These are phyloP conservation scores for Drosophila auraria DNA, from an alignment of 1,140 invertebrate genomes.

Conservation along the genomic window DNA sequence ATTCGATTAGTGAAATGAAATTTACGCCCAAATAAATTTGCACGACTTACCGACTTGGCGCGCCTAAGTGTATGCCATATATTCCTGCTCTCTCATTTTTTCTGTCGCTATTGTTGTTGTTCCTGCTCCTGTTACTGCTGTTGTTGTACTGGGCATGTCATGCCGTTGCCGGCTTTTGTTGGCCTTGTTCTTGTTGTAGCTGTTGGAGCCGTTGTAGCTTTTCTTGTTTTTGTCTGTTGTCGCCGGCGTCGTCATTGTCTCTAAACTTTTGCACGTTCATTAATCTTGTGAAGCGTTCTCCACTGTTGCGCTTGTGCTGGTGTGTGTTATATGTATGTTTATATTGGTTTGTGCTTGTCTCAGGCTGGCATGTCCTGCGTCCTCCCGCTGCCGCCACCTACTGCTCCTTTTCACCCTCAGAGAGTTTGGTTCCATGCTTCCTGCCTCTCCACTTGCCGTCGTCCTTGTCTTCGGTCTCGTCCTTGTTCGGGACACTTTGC, in stretches of 20 bases:
- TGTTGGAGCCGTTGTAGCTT: slow-evolving; percentile 32
- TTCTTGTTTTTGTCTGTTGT: slow-evolving; percentile 58
- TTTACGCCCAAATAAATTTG: slow-evolving; percentile 82
- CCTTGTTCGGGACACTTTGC: slow-evolving; percentile 75
- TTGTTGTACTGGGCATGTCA: slow-evolving; percentile 52
- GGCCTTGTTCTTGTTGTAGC: slow-evolving; percentile 55
- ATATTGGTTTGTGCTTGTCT: slow-evolving; percentile 60
- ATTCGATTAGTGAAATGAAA: slow-evolving; percentile 82
- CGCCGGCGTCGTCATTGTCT: slow-evolving; percentile 79
- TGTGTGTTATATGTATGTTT: slow-evolving; percentile 44
- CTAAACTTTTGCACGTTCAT: slow-evolving; percentile 83
- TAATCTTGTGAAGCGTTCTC: slow-evolving; percentile 81
- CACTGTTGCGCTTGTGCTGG: slow-evolving; percentile 55
- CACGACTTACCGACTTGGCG: slow-evolving; percentile 75
- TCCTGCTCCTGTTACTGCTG: slow-evolving; percentile 7
- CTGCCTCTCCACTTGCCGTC: slow-evolving; percentile 43
- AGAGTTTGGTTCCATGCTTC: slow-evolving; percentile 63
- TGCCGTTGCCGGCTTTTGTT: slow-evolving; percentile 59
- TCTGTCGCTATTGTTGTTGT: slow-evolving; percentile 24
- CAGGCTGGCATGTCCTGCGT: slow-evolving; percentile 43
- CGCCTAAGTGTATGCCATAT: slow-evolving; percentile 75
- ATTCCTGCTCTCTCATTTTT: slow-evolving; percentile 47
- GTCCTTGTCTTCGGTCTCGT: slow-evolving; percentile 44
- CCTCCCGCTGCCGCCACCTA: background rate
- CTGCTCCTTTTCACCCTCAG: background rate